Evolutionary conservation across 2,888 invertebrate species (phyloP), one percentile per base, ranked within the genome.

Genomic region (Harpalus rufipes): DNA sequence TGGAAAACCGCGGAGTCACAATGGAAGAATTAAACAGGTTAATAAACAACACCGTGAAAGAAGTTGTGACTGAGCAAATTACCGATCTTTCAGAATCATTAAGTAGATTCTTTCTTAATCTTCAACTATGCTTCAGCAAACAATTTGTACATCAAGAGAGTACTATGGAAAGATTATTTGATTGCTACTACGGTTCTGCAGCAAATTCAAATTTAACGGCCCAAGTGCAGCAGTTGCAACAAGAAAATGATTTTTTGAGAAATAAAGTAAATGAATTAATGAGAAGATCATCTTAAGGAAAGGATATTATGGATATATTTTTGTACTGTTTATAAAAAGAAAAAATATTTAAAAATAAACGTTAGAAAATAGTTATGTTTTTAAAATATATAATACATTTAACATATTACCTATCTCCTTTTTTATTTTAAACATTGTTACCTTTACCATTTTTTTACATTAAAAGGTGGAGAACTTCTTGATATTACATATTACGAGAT

Each of bases 141-240:
- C 89, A 90, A 82, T 90, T 89, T 86, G 88, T 90, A 16, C 88
- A 89, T 78, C 85, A 89, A 51, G 90, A 90, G 85, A 87, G 89
- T 39, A 86, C 86, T 14, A 87, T 88, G 61, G 87, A 87, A 25
- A 56, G 58, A 10, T 14, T 78, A n/a, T 59, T 59, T 25, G 63
- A 63, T 80, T 63, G 32, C 14, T 78, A 58, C 14, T 58, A 25
- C 10, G 41, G 58, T 12, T 56, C 78, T 3, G 51, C 74, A 32
- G 14, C 51, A 16, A 79, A 84, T 84, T 76, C 84, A 25, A 84
- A 84, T 78, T 18, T 78, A 12, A 18, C 44, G 7, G 10, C 51
- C 3, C 78, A 78, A 32, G 1, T 51, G 12, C 78, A 84, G n/a
- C 76, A 78, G 63, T 44, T 84, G 0, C 41, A 65, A 84, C 63